phyloP scores from a whole-genome alignment of 35 echinoderm and acorn worm genomes.

The Lytechinus pictus region DNA sequence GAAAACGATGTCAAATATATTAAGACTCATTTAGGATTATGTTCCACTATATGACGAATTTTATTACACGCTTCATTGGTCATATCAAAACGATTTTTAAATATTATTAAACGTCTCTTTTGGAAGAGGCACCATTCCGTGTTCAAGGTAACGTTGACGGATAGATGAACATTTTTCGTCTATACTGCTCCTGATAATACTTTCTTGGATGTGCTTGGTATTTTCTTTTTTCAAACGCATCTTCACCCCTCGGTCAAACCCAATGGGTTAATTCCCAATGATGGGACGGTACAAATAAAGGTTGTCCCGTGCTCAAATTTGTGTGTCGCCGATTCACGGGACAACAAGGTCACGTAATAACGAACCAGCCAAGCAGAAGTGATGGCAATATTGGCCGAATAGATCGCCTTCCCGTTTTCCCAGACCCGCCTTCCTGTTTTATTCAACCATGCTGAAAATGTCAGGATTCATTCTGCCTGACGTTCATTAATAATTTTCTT shows the following conservation, averaged over 20 bases:
- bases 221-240: not conserved
- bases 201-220: not conserved
- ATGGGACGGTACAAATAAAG: not conserved
- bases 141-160: not conserved
- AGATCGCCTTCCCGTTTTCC: not conserved
- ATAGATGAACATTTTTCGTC: not conserved
- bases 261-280: not conserved
- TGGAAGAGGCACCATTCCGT: not conserved
- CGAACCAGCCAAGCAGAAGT: not conserved
- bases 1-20: not conserved
- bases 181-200: not conserved
- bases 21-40: not conserved
- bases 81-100: not conserved
- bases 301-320: constrained; percentile 2
- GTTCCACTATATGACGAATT: not conserved
- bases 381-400: not conserved
- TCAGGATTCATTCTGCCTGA: not conserved
- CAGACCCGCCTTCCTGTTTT: not conserved
- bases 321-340: not conserved
- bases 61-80: not conserved
- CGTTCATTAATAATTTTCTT: not conserved
- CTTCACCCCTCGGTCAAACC: no score
- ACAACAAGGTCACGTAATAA: not conserved
- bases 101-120: not conserved
- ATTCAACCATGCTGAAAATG: not conserved